These are phyloP conservation scores for Poeciliopsis gracilis DNA, from an alignment of 2,797 vertebrate genomes.

Conservation along the genomic window DNA sequence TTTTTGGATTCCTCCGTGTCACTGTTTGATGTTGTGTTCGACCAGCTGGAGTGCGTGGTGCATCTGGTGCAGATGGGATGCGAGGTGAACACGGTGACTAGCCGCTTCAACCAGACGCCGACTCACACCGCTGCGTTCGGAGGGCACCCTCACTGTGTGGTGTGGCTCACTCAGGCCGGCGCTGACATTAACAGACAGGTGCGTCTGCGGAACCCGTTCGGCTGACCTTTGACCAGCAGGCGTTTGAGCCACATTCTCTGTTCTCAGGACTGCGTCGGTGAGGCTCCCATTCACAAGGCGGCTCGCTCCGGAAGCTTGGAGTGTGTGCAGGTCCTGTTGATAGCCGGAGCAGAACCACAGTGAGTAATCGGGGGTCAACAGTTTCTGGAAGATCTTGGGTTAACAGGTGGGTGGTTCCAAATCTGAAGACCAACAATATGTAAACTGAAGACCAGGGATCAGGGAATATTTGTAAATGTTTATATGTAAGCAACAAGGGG, in stretches of 20 bases:
- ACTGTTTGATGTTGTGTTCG: not conserved
- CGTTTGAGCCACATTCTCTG: not conserved
- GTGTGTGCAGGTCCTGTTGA: conserved; percentile 91
- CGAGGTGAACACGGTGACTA: conserved; percentile 87
- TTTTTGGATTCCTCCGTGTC: not conserved
- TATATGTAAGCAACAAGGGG: not conserved
- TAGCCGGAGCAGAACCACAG: conserved; percentile 91
- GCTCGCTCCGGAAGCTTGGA: conserved; percentile 95
- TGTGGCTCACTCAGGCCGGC: conserved; percentile 93
- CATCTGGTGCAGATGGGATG: conserved; percentile 91
- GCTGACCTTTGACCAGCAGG: not conserved
- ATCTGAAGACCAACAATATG: not conserved
- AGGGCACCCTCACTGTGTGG: conserved; percentile 91
- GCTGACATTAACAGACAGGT: conserved; percentile 95
- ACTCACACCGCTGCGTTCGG: conserved; percentile 94
- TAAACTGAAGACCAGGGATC: not conserved
- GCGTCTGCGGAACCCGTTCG: conserved; percentile 17
- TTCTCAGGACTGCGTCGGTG: conserved; percentile 93
- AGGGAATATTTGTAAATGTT: not conserved
- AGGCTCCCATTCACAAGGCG: conserved; percentile 96
- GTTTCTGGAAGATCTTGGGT: not conserved
- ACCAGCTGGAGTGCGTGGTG: conserved; percentile 92
- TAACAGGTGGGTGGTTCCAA: not conserved
- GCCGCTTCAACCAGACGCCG: conserved; percentile 92
- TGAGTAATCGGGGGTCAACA: conserved; percentile 79